Percentiles rank a stretch among this genome's conserved stretches.
Conservation (phyloP, 2,797 vertebrate genomes). For the Cirrhinus molitorella region DNA sequence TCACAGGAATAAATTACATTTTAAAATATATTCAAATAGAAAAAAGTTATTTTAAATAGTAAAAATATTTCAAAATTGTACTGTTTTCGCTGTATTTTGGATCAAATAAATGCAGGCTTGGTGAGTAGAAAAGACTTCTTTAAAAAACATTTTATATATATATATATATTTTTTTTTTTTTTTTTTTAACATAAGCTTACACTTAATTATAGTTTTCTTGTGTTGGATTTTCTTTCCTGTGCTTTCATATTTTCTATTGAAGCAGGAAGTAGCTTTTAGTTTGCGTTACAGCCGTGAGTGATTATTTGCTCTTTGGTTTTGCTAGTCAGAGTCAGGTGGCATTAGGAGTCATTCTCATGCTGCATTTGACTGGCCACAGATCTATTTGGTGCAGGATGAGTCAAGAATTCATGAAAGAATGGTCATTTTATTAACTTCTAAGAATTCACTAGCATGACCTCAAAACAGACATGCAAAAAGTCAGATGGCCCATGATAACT, state of each 20-base stretch:
- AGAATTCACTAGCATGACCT: not conserved
- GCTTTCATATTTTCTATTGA: not conserved
- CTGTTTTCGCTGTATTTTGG: too few species aligned
- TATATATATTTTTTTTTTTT: too few species aligned
- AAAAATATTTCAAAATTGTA: too few species aligned
- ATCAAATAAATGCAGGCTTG: too few species aligned
- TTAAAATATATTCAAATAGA: too few species aligned
- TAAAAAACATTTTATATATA: too few species aligned
- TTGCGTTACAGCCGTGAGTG: not conserved
- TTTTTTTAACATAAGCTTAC: too few species aligned
- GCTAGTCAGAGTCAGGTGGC: not conserved
- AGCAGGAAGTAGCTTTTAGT: not conserved
- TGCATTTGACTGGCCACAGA: not conserved
- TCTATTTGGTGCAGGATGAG: not conserved
- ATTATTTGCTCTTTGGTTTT: not conserved
- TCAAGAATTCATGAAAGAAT: not conserved
- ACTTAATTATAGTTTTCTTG: not conserved
- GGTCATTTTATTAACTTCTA: not conserved
- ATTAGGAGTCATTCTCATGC: not conserved
- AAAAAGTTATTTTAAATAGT: too few species aligned
- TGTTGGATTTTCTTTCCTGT: not conserved
- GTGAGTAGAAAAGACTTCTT: too few species aligned
- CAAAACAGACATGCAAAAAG: not conserved
- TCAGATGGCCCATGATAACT: not conserved
- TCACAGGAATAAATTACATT: too few species aligned